Evolutionary conservation across 2,888 invertebrate genomes (phyloP), one percentile per base, ranked within the genome.

Genomic region (Elmis aenea): DNA sequence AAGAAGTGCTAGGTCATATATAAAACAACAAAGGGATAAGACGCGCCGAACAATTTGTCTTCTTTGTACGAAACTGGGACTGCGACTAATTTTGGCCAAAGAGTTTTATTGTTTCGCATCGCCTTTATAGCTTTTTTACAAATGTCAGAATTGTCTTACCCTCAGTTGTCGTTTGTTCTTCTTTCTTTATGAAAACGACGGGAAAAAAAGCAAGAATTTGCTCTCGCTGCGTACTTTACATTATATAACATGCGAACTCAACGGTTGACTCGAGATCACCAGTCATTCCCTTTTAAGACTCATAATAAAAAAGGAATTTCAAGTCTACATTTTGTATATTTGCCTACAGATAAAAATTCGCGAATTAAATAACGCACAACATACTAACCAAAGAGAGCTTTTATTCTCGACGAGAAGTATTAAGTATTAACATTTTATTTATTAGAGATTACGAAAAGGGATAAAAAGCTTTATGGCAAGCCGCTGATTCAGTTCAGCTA

Each of bases 71-170:
- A 42, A 51, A 51, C 47, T 54, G 55, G 55, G 54, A 54, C 54
- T 54, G 54, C 52, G 55, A 59, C 61, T 61, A 60, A 62, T 62
- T 62, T 62, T 57, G 56, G 55, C 58, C 58, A 58, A 59, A 61
- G 58, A 61, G 58, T 61, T 62, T 62, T 62, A 62, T 61, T 59
- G 62, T 62, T 61, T 59, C 54, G 54, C 60, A 59, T 60, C 58
- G 51, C 57, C 55, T 59, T 59, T 59, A 56, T 54, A 58, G 52
- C 54, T 56, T 60, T 57, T 61, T 59, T 58, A 55, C 55, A 58
- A 61, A 59, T 56, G 59, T 55, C 51, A 50, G 56, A 59, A 59
- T 59, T 61, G 57, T 59, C 56, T 58, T 52, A 58, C 56, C 55
- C 55, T 57, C 55, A 52, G 50, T 51, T 45, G 53, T 53, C 56